phyloP scores from a whole-genome alignment of 2,888 invertebrate genomes.

The Chrysopilus asiliformis region DNA sequence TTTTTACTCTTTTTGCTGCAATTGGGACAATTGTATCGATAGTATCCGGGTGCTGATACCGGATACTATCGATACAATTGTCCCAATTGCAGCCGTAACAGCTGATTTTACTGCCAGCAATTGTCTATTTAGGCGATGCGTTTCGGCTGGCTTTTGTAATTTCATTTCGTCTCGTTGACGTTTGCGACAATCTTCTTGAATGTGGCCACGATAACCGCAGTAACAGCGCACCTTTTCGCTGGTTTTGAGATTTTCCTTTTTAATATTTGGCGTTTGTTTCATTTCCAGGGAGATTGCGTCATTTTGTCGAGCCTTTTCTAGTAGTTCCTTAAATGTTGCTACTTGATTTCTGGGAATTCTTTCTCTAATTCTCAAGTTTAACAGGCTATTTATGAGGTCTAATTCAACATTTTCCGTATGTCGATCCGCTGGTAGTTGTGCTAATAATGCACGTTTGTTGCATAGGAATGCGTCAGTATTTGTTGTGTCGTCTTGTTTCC shows the following conservation, averaged over 20 bases:
- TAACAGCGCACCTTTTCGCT: slow-evolving; percentile 24
- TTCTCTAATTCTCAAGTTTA: slow-evolving; percentile 28
- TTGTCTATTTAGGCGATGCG: no score
- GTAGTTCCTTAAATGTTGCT: slow-evolving; percentile 25
- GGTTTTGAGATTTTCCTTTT: slow-evolving; percentile 6
- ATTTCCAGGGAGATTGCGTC: slow-evolving; percentile 14
- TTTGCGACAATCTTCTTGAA: slow-evolving; percentile 25
- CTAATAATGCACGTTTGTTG: slow-evolving; percentile 13
- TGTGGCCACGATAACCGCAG: slow-evolving; percentile 30
- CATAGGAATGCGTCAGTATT: slow-evolving; percentile 12
- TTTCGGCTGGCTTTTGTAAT: no score
- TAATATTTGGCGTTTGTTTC: background rate
- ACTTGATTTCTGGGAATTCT: slow-evolving; percentile 25
- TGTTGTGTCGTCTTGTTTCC: slow-evolving; percentile 13
- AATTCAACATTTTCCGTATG: slow-evolving; percentile 24
- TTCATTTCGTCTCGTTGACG: no score
- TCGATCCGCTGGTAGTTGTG: slow-evolving; percentile 6
- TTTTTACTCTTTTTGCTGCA: no score
- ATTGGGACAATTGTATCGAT: no score
- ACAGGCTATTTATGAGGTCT: slow-evolving; percentile 28
- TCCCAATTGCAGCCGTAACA: no score
- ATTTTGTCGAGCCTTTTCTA: slow-evolving; percentile 28
- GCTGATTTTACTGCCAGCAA: no score
- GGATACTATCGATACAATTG: no score
- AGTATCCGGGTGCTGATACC: no score